Evolutionary conservation across 1,140 invertebrate species (phyloP).

Genomic region (Brachionus rotundiformis): DNA sequence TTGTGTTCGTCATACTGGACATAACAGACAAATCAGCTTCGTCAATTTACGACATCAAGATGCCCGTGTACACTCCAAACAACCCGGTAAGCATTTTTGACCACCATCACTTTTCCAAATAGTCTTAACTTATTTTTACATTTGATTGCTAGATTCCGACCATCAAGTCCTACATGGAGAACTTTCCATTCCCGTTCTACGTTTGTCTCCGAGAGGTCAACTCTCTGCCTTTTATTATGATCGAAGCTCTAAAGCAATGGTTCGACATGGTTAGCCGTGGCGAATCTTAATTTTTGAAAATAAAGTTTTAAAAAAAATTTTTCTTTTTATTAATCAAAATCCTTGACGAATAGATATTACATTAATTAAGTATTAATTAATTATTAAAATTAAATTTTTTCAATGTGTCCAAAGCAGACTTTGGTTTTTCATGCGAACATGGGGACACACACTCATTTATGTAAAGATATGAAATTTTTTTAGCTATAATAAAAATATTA

Average conservation of each 20-base stretch:
- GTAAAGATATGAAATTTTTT: no score
- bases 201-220: constrained; percentile 85
- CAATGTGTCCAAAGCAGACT: no score
- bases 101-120: neutral
- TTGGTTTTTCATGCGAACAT: no score
- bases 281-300: neutral
- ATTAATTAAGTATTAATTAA: no score
- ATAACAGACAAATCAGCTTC: constrained; percentile 76
- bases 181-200: constrained; percentile 98
- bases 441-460: no score
- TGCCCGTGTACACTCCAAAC: constrained; percentile 70
- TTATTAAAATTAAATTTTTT: no score
- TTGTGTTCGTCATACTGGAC: constrained; percentile 92
- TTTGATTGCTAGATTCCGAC: neutral
- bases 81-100: constrained; percentile 62
- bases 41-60: constrained; percentile 86
- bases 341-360: no score
- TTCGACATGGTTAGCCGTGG: constrained; percentile 35
- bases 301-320: neutral
- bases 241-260: constrained; percentile 89
- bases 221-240: constrained; percentile 80
- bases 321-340: neutral
- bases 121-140: neutral
- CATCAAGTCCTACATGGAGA: constrained; percentile 81
- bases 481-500: no score